Conservation (phyloP, 2,888 invertebrate species). For the Dicranocentrus wangi region DNA sequence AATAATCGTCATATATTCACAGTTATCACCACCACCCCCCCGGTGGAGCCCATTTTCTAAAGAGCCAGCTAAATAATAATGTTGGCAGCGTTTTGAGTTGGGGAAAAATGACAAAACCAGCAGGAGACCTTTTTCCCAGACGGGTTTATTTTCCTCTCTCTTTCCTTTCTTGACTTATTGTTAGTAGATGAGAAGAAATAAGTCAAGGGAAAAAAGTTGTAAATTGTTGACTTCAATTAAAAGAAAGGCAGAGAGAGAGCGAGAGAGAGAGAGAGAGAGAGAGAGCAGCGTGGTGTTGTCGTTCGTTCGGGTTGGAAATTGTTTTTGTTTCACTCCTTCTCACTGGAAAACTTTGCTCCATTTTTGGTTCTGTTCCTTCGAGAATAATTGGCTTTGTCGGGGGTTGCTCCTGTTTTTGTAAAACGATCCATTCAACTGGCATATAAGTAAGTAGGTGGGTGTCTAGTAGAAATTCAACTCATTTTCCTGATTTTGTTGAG, state of each 20-base stretch:
- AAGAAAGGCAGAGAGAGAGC: too few relatives aligned
- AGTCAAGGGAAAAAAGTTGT: background rate
- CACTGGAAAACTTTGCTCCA: background rate
- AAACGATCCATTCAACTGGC: too few relatives aligned
- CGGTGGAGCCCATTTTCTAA: too few relatives aligned
- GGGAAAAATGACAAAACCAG: background rate
- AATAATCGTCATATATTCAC: too few relatives aligned
- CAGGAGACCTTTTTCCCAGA: background rate
- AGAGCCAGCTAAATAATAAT: too few relatives aligned
- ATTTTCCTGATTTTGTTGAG: too few relatives aligned
- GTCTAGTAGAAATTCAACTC: too few relatives aligned
- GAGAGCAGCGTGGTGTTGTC: background rate
- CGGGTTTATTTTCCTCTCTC: background rate
- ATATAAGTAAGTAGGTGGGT: too few relatives aligned
- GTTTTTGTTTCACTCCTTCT: background rate
- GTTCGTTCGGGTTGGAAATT: background rate
- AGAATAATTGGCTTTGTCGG: background rate
- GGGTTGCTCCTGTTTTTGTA: too few relatives aligned
- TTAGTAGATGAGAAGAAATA: slow-evolving; percentile 10
- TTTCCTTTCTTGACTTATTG: background rate
- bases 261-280: too few relatives aligned
- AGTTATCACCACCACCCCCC: too few relatives aligned
- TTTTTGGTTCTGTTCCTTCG: background rate
- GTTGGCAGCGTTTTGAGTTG: too few relatives aligned
- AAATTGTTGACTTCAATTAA: slow-evolving; percentile 2